A percentile compares a stretch with the other conserved stretches of the same genome.
Conservation (phyloP, 2,797 vertebrate species). For the Bradypodion pumilum region DNA sequence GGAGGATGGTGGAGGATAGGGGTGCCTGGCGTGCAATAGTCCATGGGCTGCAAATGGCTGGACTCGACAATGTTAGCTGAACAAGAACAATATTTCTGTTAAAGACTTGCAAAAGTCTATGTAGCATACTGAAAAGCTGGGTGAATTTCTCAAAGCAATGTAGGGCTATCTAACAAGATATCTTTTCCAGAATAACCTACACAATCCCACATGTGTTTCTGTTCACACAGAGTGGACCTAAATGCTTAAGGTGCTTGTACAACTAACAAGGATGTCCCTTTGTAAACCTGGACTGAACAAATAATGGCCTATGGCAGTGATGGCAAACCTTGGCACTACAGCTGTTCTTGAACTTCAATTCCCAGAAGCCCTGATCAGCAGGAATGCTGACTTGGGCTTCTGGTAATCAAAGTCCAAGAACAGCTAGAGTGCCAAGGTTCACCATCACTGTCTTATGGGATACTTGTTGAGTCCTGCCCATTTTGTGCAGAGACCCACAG, state of each 20-base stretch:
- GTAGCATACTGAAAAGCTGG: neutral
- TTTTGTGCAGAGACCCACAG: neutral
- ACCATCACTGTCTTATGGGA: no score
- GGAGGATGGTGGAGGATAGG: no score
- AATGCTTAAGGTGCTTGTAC: no score
- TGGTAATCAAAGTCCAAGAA: no score
- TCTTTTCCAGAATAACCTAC: neutral
- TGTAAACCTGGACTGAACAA: neutral
- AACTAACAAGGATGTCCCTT: neutral
- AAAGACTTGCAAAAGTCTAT: neutral
- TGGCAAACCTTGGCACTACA: no score
- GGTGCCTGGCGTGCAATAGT: no score
- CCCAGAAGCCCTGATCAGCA: no score
- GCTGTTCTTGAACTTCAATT: no score
- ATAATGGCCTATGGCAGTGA: neutral
- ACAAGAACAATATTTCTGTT: neutral
- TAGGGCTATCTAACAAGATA: neutral
- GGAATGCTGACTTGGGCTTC: no score
- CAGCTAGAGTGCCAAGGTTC: no score
- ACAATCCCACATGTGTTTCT: neutral
- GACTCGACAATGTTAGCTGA: no score
- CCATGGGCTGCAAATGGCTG: no score
- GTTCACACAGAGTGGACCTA: neutral
- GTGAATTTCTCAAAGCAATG: neutral
- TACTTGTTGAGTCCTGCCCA: neutral